phyloP scores from a whole-genome alignment of 2,888 invertebrate genomes.

The Blastobasis lacticolella region DNA sequence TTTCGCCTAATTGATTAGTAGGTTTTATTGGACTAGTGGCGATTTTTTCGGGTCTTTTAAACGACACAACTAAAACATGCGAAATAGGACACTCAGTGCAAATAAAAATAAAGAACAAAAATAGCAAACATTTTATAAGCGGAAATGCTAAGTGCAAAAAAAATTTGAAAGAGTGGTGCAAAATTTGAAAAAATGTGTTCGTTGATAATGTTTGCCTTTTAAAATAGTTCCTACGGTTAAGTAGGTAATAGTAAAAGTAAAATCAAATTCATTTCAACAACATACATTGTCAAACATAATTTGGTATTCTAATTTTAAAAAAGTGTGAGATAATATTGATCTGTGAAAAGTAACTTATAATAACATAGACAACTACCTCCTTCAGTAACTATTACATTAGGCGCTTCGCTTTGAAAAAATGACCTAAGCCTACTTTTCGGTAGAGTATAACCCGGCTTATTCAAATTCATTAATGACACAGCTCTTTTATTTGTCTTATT shows the following conservation, averaged over 20 bases:
- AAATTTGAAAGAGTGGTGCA: too few species aligned
- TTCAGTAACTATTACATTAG: conserved; percentile 68
- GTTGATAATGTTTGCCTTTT: too few species aligned
- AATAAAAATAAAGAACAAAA: conserved; percentile 10
- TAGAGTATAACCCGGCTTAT: conserved; percentile 47
- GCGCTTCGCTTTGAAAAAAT: conserved; percentile 62
- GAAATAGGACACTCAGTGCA: conserved; percentile 18
- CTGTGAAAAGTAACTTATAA: background rate
- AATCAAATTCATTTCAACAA: too few species aligned
- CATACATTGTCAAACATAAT: too few species aligned
- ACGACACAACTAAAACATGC: conserved; percentile 84
- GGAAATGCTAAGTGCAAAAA: background rate
- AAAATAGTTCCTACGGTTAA: too few species aligned
- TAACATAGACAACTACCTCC: conserved; percentile 54
- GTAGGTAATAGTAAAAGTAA: too few species aligned
- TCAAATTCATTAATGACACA: conserved; percentile 50
- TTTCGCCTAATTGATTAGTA: conserved; percentile 38
- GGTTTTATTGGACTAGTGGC: conserved; percentile 31
- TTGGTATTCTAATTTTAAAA: too few species aligned
- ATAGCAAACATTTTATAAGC: conserved; percentile 1
- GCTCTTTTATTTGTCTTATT: conserved; percentile 65
- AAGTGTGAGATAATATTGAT: background rate
- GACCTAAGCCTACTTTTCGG: conserved; percentile 56
- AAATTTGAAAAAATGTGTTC: too few species aligned
- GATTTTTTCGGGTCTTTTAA: conserved; percentile 81